These are phyloP conservation scores for Smittia aterrima DNA, from an alignment of 2,888 invertebrate genomes.

Conservation along the genomic window DNA sequence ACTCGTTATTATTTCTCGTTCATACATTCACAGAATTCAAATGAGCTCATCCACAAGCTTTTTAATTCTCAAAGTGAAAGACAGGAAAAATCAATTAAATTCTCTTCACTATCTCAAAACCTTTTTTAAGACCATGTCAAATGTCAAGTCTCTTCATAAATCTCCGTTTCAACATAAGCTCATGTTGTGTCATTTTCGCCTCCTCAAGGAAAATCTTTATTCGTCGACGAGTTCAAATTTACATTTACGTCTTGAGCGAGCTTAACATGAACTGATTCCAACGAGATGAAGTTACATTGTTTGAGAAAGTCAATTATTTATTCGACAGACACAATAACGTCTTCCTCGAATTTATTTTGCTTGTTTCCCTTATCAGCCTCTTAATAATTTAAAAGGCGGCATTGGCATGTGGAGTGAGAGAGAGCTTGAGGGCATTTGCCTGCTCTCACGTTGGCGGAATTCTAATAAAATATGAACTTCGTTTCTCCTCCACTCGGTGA, in stretches of 20 bases:
- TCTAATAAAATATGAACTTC: conserved; percentile 16
- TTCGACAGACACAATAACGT: neutral
- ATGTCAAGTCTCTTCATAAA: too few species aligned
- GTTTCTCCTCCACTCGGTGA: neutral
- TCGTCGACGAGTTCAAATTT: too few species aligned
- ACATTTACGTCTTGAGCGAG: too few species aligned
- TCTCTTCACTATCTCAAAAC: too few species aligned
- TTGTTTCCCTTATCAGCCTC: neutral
- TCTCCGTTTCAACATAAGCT: too few species aligned
- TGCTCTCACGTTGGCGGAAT: neutral
- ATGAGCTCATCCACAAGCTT: neutral
- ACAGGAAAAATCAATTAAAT: too few species aligned
- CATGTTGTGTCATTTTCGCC: too few species aligned
- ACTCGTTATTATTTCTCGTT: neutral
- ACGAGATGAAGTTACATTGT: too few species aligned
- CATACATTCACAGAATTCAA: neutral
- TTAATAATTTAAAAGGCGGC: neutral
- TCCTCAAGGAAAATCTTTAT: too few species aligned
- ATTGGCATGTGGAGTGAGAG: neutral
- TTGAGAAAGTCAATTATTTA: neutral
- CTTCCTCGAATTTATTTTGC: neutral
- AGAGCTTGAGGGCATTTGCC: neutral
- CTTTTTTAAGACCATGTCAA: too few species aligned
- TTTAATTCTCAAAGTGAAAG: too few species aligned
- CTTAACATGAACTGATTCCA: too few species aligned